Conservation (phyloP, 2,113 vertebrate genomes). For the Beaufortia kweichowensis region DNA sequence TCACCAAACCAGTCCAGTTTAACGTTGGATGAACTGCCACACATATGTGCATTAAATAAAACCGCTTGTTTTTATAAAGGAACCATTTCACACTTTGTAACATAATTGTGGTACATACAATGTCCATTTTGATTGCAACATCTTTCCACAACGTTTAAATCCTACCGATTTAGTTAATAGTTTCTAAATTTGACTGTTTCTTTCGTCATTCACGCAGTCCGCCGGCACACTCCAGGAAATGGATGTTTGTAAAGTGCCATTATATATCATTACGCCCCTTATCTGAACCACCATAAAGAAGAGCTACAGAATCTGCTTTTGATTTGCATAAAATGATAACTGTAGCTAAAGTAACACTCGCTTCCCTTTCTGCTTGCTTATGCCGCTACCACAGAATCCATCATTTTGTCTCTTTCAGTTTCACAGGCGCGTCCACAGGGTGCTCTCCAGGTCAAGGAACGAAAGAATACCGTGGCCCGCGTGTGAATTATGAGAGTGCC, state of each 20-base stretch:
- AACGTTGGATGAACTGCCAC: no score
- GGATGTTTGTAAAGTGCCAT: not conserved
- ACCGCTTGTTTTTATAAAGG: no score
- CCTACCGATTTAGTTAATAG: not conserved
- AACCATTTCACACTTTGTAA: not conserved
- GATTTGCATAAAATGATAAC: conserved; percentile 13
- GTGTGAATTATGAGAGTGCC: not conserved
- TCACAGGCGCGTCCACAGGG: not conserved
- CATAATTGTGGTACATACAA: not conserved
- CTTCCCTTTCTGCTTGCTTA: not conserved
- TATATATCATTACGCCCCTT: not conserved
- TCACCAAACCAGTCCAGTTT: no score
- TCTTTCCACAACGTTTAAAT: not conserved
- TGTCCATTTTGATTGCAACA: not conserved
- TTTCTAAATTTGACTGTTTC: not conserved
- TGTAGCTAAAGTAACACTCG: not conserved
- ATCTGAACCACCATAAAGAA: not conserved
- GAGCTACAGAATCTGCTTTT: not conserved
- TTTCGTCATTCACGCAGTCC: not conserved
- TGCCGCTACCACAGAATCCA: not conserved
- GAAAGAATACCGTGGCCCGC: not conserved
- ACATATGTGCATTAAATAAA: no score
- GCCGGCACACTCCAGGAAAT: not conserved
- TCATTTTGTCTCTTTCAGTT: not conserved
- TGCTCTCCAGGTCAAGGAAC: conserved; percentile 21